Evolutionary conservation across 1,140 invertebrate species (phyloP), one percentile per base, ranked within the genome.

Genomic region (Ooceraea biroi): DNA sequence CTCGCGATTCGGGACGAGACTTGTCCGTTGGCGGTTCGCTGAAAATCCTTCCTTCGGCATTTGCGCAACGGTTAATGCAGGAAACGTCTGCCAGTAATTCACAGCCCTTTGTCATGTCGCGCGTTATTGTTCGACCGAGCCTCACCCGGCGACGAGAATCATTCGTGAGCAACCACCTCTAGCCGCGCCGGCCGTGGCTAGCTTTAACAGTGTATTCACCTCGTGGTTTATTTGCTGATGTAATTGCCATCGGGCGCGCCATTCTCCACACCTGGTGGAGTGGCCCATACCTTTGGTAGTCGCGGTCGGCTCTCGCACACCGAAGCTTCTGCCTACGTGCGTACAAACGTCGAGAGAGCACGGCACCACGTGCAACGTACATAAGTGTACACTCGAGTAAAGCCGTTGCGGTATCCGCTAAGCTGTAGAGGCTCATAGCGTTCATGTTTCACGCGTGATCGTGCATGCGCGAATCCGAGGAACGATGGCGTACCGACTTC

Each of bases 181-280:
- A 91, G 91, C 88, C 85, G 87, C 84, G 84, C 60, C 83, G 77
- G 60, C 80, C 85, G 76, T 82, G 88, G 88, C 78, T 73, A 86
- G 74, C 84, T 82, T 88, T 78, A 77, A 82, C 82, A 87, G 87
- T 84, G 52, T 85, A 76, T 88, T 90, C 88, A 88, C 87, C 89
- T 84, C 84, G 57, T 87, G 85, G 71, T 89, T 91, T 88, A 90
- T 89, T 90, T 89, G 84, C 84, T 85, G 73, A 88, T 89, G 83
- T 88, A 92, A 91, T 91, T 92, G 90, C 84, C 88, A 85, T 84
- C 73, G 65, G 85, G 85, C 83, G 78, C 72, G 80, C 85, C 85
- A 89, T 88, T 89, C 88, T 89, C 86, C 83, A 87, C 86, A 88
- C 86, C 86, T 88, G 86, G 86, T 80, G 82, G 82, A 88, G 82